These are phyloP conservation scores for Zelostemma sp. DNA, from an alignment of 1,140 invertebrate genomes.

Conservation along the genomic window DNA sequence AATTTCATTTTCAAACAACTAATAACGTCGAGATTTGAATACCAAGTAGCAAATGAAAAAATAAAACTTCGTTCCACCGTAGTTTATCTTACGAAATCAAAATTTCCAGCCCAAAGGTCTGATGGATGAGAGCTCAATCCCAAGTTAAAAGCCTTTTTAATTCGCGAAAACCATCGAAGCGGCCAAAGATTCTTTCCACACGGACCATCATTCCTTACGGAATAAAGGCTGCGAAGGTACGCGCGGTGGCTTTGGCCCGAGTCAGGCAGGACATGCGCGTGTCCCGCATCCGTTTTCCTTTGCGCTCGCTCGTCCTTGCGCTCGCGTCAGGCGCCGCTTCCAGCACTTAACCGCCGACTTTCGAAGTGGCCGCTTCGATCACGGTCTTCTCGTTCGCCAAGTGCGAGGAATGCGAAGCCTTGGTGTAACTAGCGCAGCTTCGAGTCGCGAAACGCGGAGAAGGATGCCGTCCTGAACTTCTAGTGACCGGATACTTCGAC, in stretches of 20 bases:
- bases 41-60: too few relatives aligned
- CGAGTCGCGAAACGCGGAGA: constrained; percentile 12
- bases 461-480: constrained; percentile 23
- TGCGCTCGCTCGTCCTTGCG: constrained; percentile 25
- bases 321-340: constrained; percentile 20
- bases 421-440: constrained; percentile 16
- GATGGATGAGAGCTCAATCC: too few relatives aligned
- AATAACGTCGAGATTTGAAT: too few relatives aligned
- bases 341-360: constrained; percentile 62
- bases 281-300: constrained; percentile 26
- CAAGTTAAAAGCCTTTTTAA: too few relatives aligned
- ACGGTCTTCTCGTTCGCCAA: constrained; percentile 29
- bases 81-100: too few relatives aligned
- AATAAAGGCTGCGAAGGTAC: constrained; percentile 41
- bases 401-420: constrained; percentile 29
- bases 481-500: constrained; percentile 23
- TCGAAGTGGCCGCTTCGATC: constrained; percentile 55
- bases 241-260: constrained; percentile 21
- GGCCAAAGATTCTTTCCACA: too few relatives aligned
- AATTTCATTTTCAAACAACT: too few relatives aligned
- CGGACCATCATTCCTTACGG: constrained; percentile 14
- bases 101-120: too few relatives aligned
- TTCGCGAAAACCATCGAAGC: too few relatives aligned
- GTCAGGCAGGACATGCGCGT: constrained; percentile 40
- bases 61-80: too few relatives aligned